Percentiles rank a stretch among this genome's conserved stretches.
These are phyloP conservation scores for Kuschelorhynchus macadamiae DNA, from an alignment of 2,888 invertebrate genomes.

Conservation along the genomic window DNA sequence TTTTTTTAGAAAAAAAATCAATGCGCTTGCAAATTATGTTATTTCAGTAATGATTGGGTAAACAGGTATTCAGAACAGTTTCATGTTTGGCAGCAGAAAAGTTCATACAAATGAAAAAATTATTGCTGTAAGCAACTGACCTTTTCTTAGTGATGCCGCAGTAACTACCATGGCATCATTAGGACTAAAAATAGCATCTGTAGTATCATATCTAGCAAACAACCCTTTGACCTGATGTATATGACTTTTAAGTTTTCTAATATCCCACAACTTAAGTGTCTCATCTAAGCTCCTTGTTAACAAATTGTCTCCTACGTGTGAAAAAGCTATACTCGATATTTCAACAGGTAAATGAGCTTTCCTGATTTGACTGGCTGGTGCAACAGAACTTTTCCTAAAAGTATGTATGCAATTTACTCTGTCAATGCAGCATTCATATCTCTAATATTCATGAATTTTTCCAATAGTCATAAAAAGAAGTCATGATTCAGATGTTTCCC, in stretches of 20 bases:
- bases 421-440: background rate
- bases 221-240: conserved; percentile 79
- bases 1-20: too few relatives aligned
- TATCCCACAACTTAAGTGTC: conserved; percentile 95
- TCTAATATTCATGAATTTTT: too few relatives aligned
- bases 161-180: conserved; percentile 92
- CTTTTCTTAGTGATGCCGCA: conserved; percentile 84
- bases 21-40: too few relatives aligned
- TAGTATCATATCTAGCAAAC: conserved; percentile 88
- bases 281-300: conserved; percentile 92
- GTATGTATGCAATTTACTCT: background rate
- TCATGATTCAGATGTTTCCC: too few relatives aligned
- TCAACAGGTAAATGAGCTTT: conserved; percentile 87
- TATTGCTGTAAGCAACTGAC: conserved; percentile 67
- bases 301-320: conserved; percentile 85
- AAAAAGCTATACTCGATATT: conserved; percentile 88
- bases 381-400: conserved; percentile 86
- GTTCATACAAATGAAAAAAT: too few relatives aligned
- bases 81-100: too few relatives aligned
- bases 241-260: conserved; percentile 85
- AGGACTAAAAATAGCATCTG: conserved; percentile 90
- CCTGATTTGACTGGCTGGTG: conserved; percentile 83
- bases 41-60: too few relatives aligned
- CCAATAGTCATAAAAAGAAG: too few relatives aligned
- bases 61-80: too few relatives aligned